phyloP scores from a whole-genome alignment of 2,113 vertebrate genomes.

The Hemibagrus wyckioides region DNA sequence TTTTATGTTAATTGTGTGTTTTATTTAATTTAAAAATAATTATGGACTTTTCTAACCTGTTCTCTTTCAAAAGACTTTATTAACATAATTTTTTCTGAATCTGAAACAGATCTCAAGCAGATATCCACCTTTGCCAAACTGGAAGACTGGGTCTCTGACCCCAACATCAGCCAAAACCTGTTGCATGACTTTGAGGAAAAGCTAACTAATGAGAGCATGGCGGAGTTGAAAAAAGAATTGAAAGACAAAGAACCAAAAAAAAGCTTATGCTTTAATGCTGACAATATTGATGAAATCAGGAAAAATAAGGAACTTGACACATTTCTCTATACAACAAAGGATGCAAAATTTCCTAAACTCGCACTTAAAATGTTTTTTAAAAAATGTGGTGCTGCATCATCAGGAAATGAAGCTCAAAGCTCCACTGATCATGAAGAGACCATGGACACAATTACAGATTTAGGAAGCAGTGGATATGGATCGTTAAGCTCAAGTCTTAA shows the following conservation, averaged over 20 bases:
- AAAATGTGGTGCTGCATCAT: neutral
- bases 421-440: neutral
- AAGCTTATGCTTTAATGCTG: neutral
- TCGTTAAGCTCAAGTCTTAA: neutral
- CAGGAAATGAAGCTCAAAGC: neutral
- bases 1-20: neutral
- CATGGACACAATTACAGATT: neutral
- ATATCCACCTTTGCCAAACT: neutral
- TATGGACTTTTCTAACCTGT: neutral
- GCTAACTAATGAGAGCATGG: neutral
- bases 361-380: neutral
- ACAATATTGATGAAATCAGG: neutral
- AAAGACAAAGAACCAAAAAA: neutral
- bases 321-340: neutral
- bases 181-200: neutral
- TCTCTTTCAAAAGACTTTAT: neutral
- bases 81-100: neutral
- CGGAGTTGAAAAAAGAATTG: neutral
- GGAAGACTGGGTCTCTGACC: neutral
- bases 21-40: neutral
- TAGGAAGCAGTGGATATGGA: constrained; percentile 3
- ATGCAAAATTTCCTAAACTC: neutral
- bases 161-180: neutral
- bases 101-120: neutral
- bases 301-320: neutral